Evolutionary conservation across 2,113 vertebrate species (phyloP).

Genomic region (Phyllopteryx taeniolatus): DNA sequence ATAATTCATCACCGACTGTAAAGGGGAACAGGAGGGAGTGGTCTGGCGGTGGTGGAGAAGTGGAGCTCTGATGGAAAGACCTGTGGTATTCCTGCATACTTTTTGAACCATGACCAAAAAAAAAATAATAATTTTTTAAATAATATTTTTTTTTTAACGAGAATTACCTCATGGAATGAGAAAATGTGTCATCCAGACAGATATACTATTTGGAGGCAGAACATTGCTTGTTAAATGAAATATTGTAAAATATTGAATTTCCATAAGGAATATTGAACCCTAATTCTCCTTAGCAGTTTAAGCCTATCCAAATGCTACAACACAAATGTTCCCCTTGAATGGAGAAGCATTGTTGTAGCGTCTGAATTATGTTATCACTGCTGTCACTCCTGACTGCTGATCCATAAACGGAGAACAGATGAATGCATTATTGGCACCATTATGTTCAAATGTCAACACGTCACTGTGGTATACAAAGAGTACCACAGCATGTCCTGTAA

Average conservation of each 20-base stretch:
- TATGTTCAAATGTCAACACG: constrained; percentile 63
- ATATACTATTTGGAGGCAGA: background rate
- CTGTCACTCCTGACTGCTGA: constrained; percentile 38
- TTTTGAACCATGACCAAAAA: no score
- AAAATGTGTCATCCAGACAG: background rate
- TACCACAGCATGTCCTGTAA: constrained; percentile 40
- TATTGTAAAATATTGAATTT: background rate
- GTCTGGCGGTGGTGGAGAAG: constrained; percentile 14
- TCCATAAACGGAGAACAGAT: constrained; percentile 52
- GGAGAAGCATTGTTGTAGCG: constrained; percentile 27
- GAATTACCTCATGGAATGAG: background rate
- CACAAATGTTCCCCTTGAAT: constrained; percentile 29
- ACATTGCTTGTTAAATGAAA: background rate
- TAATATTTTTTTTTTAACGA: background rate
- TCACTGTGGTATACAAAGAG: constrained; percentile 21
- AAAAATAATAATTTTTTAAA: no score
- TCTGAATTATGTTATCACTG: constrained; percentile 31
- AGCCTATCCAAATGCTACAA: constrained; percentile 36
- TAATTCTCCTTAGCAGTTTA: constrained; percentile 3
- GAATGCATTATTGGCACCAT: constrained; percentile 57
- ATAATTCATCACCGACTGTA: constrained; percentile 64
- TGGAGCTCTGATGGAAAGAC: background rate
- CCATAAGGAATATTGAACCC: background rate
- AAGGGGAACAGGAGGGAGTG: constrained; percentile 13
- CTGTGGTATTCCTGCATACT: background rate